Conservation (phyloP, 64 coral and sea anemone species). For the Stichodactyla helianthus region DNA sequence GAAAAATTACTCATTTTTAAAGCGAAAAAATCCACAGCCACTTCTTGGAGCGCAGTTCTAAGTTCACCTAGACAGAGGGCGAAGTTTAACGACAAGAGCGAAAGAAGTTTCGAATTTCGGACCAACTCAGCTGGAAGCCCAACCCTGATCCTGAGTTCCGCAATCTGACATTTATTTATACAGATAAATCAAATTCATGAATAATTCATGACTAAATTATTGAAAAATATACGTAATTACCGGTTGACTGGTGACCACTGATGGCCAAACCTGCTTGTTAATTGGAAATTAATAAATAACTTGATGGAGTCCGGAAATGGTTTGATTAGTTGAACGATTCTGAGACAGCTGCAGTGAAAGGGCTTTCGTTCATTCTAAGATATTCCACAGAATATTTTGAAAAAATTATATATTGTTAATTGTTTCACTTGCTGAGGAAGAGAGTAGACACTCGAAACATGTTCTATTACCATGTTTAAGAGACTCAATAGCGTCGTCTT, state of each 20-base stretch:
- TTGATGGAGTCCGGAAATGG: neutral
- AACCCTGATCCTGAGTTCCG: neutral
- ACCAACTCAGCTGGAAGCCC: neutral
- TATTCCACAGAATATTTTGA: too few relatives aligned
- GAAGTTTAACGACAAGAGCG: neutral
- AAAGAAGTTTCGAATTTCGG: neutral
- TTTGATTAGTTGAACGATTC: neutral
- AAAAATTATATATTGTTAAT: too few relatives aligned
- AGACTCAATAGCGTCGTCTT: too few relatives aligned
- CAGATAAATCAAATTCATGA: neutral
- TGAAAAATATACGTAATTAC: neutral
- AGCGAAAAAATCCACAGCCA: neutral
- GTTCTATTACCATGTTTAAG: too few relatives aligned
- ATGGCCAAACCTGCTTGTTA: neutral
- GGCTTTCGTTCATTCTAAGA: neutral
- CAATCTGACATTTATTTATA: neutral
- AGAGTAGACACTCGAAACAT: too few relatives aligned
- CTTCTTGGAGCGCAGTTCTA: neutral
- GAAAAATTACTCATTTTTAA: neutral
- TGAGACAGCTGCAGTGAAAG: neutral
- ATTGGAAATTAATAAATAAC: neutral
- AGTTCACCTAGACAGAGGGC: neutral
- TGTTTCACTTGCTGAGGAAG: too few relatives aligned
- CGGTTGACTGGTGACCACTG: neutral
- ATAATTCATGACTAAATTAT: neutral